Evolutionary conservation across 2,113 vertebrate species (phyloP).

Genomic region (Mugil cephalus): DNA sequence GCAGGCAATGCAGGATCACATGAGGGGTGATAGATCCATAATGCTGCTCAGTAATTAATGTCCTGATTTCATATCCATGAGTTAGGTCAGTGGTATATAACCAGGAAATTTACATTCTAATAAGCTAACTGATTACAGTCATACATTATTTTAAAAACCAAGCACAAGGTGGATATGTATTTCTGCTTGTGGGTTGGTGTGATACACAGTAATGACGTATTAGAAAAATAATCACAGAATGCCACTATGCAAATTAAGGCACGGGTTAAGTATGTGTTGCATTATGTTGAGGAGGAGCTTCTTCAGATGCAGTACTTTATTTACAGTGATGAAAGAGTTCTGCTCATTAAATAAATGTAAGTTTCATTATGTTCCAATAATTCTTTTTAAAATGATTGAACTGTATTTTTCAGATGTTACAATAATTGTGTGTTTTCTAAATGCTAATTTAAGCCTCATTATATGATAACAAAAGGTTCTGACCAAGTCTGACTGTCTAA

Average conservation of each 20-base stretch:
- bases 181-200: constrained; percentile 20
- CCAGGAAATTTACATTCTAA: constrained; percentile 66
- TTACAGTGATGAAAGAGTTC: too few species aligned
- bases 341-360: too few species aligned
- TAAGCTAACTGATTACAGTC: constrained; percentile 59
- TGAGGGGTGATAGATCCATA: constrained; percentile 52
- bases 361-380: too few species aligned
- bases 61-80: constrained; percentile 54
- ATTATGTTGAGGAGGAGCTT: too few species aligned
- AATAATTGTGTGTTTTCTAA: too few species aligned
- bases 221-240: constrained; percentile 13
- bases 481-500: too few species aligned
- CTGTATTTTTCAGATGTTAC: too few species aligned
- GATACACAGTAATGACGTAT: constrained; percentile 30
- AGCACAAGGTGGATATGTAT: constrained; percentile 46
- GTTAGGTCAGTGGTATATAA: constrained; percentile 39
- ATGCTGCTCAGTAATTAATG: constrained; percentile 53
- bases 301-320: too few species aligned
- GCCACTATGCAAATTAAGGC: neutral
- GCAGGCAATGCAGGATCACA: neutral
- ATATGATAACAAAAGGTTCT: too few species aligned
- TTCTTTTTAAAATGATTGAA: too few species aligned
- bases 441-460: too few species aligned
- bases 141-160: constrained; percentile 59
- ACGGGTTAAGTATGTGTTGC: neutral